These are phyloP conservation scores for Tiliqua scincoides DNA, from an alignment of 2,113 vertebrate genomes.

Conservation along the genomic window DNA sequence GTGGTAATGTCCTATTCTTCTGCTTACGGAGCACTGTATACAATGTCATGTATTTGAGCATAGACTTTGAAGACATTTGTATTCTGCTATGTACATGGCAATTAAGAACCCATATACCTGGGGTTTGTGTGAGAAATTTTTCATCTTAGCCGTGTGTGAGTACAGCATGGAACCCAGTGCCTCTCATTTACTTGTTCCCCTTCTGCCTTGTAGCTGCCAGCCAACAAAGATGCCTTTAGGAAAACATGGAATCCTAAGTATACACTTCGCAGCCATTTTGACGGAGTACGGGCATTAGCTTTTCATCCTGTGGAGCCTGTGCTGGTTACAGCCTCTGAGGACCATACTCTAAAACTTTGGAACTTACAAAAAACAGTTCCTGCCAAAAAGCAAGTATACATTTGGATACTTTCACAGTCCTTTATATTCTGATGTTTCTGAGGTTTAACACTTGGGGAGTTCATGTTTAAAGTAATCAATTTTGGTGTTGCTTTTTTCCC, in stretches of 20 bases:
- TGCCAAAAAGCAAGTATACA: constrained; percentile 93
- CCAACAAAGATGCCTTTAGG: constrained; percentile 96
- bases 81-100: neutral
- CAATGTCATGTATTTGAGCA: neutral
- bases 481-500: neutral
- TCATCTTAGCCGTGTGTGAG: neutral
- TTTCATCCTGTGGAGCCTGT: constrained; percentile 98
- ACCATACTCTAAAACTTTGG: constrained; percentile 98
- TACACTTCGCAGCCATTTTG: constrained; percentile 96
- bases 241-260: constrained; percentile 99
- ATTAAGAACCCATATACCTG: neutral
- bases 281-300: constrained; percentile 94
- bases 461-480: neutral
- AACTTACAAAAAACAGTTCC: constrained; percentile 99
- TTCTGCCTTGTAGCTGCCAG: constrained; percentile 81
- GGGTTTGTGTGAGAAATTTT: neutral
- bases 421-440: neutral
- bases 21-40: too few relatives aligned
- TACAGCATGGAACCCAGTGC: neutral
- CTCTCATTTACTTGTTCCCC: neutral
- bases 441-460: neutral
- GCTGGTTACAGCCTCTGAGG: constrained; percentile 97
- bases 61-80: neutral
- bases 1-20: too few relatives aligned
- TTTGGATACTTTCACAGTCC: neutral